Conservation (phyloP, 1,140 invertebrate genomes). For the Alviniconcha marisindica region DNA sequence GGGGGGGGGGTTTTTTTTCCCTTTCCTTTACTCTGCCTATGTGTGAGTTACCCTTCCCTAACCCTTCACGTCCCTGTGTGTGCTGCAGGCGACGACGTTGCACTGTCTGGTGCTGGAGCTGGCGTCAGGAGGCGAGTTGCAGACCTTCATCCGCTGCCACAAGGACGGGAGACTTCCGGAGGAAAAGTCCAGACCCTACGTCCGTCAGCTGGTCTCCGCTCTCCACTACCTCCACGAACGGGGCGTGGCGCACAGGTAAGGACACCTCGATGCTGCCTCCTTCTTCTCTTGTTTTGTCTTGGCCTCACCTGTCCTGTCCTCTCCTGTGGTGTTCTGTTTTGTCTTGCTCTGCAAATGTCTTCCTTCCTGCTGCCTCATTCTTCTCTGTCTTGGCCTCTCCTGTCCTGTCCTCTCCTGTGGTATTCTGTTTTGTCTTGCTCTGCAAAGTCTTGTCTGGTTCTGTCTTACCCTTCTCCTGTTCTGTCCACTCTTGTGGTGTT, state of each 20-base stretch:
- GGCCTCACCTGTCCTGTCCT: not conserved
- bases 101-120: conserved; percentile 84
- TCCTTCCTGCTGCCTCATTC: not conserved
- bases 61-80: too few species aligned
- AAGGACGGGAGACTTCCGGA: conserved; percentile 80
- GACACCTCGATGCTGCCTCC: conserved; percentile 31
- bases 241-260: conserved; percentile 83
- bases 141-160: conserved; percentile 80
- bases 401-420: too few species aligned
- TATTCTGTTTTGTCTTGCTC: too few species aligned
- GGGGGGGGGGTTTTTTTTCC: too few species aligned
- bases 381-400: not conserved
- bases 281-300: not conserved
- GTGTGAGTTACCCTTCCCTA: too few species aligned
- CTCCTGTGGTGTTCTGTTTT: not conserved
- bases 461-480: not conserved
- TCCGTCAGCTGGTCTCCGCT: conserved; percentile 82
- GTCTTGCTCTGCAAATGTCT: not conserved
- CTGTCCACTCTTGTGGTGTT: not conserved
- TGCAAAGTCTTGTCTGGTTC: not conserved
- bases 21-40: too few species aligned
- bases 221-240: conserved; percentile 83
- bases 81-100: conserved; percentile 75
- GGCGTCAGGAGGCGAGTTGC: conserved; percentile 83
- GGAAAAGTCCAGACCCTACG: conserved; percentile 78